Base-by-base conservation (phyloP, 2,797 vertebrate genomes). In the Cossypha polioptera region DNA sequence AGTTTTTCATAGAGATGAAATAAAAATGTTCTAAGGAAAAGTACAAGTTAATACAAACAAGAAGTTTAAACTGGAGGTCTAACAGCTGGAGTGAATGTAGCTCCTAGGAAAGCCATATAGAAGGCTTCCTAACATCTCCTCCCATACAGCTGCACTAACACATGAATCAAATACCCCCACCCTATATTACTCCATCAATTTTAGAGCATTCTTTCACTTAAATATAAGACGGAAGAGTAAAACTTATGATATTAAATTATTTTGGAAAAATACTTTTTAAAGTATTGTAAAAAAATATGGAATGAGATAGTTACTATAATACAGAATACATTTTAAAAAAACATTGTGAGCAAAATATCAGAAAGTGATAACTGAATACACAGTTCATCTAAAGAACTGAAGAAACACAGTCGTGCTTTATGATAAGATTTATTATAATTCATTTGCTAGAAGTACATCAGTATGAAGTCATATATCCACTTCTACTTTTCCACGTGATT, bases 101-200 rank as follows among this genome's bases (percentile, higher is more conserved):
- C 19, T 82, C 61, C 51, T 50, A 73, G 16, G 20, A n/a, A 65
- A 76, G 33, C n/a, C 18, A 31, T 2, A 18, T 0, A 71, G 69
- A 45, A 35, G 14, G 21, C 14, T 31, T 74, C 50, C 21, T 62
- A 63, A 53, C 20, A 28, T 10, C 11, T 54, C 11, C 45, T 48
- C 51, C 51, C 25, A 35, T 58, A 74, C 13, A 58, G 35, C 15
- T 35, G 9, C 24, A n/a, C 24, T 58, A 87, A 75, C 9, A 57
- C 12, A 18, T 7, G 47, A 69, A 54, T 13, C 3, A 61, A 47
- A 76, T 29, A 35, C 3, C 0, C 2, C 4, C 45, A 42, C 4
- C 11, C 13, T 12, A 26, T 13, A 33, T 78, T 51, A 33, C n/a
- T 75, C 78, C 50, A 67, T 51, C 36, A 78, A 28, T 6, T 42